Base-by-base conservation (phyloP, 2,113 vertebrate species). In the Archilochus colubris region DNA sequence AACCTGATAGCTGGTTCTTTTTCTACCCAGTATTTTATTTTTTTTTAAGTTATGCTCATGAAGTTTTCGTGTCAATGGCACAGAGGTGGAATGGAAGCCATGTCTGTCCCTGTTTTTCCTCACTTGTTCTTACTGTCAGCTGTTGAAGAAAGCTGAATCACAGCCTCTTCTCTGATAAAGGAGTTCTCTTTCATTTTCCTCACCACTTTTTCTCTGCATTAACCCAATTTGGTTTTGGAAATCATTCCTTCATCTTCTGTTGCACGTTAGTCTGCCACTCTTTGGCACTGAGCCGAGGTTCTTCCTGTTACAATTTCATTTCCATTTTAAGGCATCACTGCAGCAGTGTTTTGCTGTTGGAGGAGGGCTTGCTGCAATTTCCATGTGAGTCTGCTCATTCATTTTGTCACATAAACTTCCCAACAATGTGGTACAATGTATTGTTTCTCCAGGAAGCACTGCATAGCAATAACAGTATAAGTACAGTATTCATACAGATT, bases 221-320 rank as follows among this genome's bases (percentile, higher is more conserved):
- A 82, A 67, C 25, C 43, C 43, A 18, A 1, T 76, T 78, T 91
- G 51, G 92, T 94, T 94, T 62, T 94, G 79, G 67, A 73, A 91
- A 33, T 89, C 51, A 46, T 51, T 36, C n/a, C 74, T 88, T 82
- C 59, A 51, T 76, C 54, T 67, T 87, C 43, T 44, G 53, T 44
- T 59, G 43, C 63, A 63, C 1, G 0, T 77, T 91, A 24, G 77
- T 77, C 67, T 93, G 82, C 81, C 15, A 10, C 51, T 85, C 58
- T 85, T 94, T 91, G 85, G 87, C 91, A 83, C 33, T 6, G 40
- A 72, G 57, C 80, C 0, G 2, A 78, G 76, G 27, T 53, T 38
- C 48, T 96, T 96, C 89, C 94, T 94, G 79, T 93, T 57, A 44
- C 8, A 3, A 62, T 84, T 67, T 89, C 2, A 22, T 50, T 95